Evolutionary conservation across 2,888 invertebrate genomes (phyloP).

Genomic region (Ennomos erosarius): DNA sequence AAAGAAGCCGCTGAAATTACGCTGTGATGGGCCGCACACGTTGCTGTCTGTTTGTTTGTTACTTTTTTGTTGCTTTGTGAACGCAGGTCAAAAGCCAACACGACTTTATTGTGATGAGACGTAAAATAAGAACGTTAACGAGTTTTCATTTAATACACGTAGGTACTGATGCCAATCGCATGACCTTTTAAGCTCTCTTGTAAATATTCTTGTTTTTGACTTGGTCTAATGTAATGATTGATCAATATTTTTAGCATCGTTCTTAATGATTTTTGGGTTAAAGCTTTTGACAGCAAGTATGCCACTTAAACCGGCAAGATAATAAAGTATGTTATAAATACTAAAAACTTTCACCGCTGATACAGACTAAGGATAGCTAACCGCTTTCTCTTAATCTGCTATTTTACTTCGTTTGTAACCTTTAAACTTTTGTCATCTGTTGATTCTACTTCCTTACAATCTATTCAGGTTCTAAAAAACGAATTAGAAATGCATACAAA

Average conservation of each 20-base stretch:
- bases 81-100: conserved; percentile 15
- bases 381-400: conserved; percentile 17
- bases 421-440: conserved; percentile 19
- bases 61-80: conserved; percentile 30
- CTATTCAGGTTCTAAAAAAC: conserved; percentile 10
- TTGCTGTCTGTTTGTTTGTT: conserved; percentile 45
- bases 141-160: too few species aligned
- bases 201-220: too few species aligned
- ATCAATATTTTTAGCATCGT: too few species aligned
- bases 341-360: conserved; percentile 20
- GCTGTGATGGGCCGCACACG: conserved; percentile 79
- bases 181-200: too few species aligned
- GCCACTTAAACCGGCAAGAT: neutral
- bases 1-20: conserved; percentile 77
- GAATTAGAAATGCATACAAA: conserved; percentile 9
- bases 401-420: conserved; percentile 24
- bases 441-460: conserved; percentile 8
- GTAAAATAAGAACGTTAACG: neutral
- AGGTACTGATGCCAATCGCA: too few species aligned
- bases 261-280: too few species aligned
- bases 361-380: conserved; percentile 7
- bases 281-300: too few species aligned
- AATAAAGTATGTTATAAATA: neutral
- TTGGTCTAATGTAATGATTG: too few species aligned
- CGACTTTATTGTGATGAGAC: conserved; percentile 1